A percentile compares a stretch with the other conserved stretches of the same genome.
Evolutionary conservation across 2,113 vertebrate species (phyloP).

Genomic region (Romanogobio albipinnatus): DNA sequence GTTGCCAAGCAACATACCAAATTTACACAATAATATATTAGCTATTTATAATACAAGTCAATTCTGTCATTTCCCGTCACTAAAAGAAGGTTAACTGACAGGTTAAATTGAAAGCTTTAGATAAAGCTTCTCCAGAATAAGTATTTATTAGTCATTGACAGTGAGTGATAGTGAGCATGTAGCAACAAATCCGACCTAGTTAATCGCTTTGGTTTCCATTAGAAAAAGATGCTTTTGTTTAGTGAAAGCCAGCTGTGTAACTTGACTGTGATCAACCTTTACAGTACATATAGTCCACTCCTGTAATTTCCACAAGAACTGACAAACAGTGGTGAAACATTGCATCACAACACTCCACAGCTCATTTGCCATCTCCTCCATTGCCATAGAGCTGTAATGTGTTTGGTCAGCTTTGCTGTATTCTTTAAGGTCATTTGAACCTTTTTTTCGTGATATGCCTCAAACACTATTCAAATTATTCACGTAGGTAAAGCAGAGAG

Average conservation of each 20-base stretch:
- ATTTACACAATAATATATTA: neutral
- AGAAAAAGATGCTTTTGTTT: slow-evolving; percentile 23
- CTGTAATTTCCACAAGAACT: slow-evolving; percentile 41
- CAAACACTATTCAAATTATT: slow-evolving; percentile 37
- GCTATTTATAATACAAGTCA: neutral
- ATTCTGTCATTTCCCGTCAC: neutral
- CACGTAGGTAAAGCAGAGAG: slow-evolving; percentile 48
- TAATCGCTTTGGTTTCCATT: neutral
- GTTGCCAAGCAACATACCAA: neutral
- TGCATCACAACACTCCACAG: slow-evolving; percentile 55
- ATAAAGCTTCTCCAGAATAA: neutral
- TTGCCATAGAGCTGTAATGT: slow-evolving; percentile 38
- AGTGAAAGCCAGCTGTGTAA: slow-evolving; percentile 61
- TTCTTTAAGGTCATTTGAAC: slow-evolving; percentile 25
- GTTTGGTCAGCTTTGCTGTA: slow-evolving; percentile 32
- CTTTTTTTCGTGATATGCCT: slow-evolving; percentile 32
- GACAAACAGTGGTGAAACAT: slow-evolving; percentile 50
- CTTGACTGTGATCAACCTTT: slow-evolving; percentile 58
- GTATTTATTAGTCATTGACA: neutral
- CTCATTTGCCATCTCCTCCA: slow-evolving; percentile 48
- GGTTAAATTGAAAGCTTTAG: neutral
- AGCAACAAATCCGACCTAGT: slow-evolving; percentile 23
- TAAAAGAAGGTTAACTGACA: neutral
- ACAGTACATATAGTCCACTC: slow-evolving; percentile 47
- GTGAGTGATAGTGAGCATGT: neutral